Evolutionary conservation across 2,113 vertebrate genomes (phyloP).

Genomic region (Probosciger aterrimus): DNA sequence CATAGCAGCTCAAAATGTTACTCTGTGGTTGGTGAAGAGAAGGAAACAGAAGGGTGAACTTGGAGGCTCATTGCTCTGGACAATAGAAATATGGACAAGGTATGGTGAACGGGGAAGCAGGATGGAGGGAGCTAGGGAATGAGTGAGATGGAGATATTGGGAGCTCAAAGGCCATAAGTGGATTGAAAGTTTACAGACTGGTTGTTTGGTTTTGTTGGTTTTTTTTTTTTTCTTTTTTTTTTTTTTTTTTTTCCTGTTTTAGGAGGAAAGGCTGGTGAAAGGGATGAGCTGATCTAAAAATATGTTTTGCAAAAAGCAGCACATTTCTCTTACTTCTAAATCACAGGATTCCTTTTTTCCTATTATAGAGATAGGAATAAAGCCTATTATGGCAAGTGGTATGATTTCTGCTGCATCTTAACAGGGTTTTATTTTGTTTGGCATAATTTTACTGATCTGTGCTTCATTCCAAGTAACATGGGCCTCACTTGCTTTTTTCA

Average conservation of each 20-base stretch:
- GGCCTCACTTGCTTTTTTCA: neutral
- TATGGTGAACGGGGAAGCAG: neutral
- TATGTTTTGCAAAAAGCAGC: neutral
- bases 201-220: neutral
- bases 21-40: rapidly evolving
- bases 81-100: neutral
- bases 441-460: neutral
- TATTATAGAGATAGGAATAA: neutral
- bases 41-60: neutral
- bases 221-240: no score
- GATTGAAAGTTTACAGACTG: neutral
- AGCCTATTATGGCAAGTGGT: neutral
- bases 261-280: neutral
- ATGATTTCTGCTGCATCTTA: neutral
- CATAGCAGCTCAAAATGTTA: neutral
- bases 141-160: neutral
- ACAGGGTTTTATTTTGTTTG: neutral
- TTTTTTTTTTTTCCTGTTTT: no score
- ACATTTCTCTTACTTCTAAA: neutral
- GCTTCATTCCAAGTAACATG: neutral
- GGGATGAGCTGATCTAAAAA: neutral
- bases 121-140: neutral
- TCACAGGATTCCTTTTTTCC: neutral
- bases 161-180: neutral
- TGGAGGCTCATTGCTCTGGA: neutral